phyloP scores from a whole-genome alignment of 1,140 invertebrate species.

The Drosophila rufa region DNA sequence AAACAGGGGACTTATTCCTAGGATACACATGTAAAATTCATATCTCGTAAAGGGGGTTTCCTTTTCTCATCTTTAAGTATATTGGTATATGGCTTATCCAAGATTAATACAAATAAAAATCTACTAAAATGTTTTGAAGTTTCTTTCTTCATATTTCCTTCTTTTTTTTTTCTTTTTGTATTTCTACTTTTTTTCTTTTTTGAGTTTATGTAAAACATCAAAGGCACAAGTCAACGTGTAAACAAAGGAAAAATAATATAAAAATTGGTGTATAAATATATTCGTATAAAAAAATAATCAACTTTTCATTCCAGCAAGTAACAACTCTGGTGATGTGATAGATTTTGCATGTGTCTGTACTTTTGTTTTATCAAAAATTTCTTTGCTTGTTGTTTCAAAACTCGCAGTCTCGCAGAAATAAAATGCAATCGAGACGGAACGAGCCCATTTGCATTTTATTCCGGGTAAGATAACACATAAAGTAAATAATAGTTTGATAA shows the following conservation, averaged over 20 bases:
- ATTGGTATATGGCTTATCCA: slow-evolving; percentile 70
- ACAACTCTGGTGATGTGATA: slow-evolving; percentile 37
- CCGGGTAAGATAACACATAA: slow-evolving; percentile 50
- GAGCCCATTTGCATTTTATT: slow-evolving; percentile 36
- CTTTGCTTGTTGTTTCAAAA: slow-evolving; percentile 48
- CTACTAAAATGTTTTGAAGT: slow-evolving; percentile 52
- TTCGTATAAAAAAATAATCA: slow-evolving; percentile 51
- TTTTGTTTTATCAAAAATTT: slow-evolving; percentile 47
- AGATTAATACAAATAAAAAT: slow-evolving; percentile 76
- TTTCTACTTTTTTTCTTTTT: slow-evolving; percentile 21
- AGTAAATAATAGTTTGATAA: slow-evolving; percentile 61
- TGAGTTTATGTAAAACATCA: slow-evolving; percentile 69
- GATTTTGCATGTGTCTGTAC: slow-evolving; percentile 73
- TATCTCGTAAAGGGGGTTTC: slow-evolving; percentile 62
- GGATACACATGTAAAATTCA: slow-evolving; percentile 79
- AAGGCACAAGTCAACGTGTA: slow-evolving; percentile 85
- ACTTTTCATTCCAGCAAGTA: slow-evolving; percentile 42
- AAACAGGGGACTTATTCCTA: slow-evolving; percentile 71
- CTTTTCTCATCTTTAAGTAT: slow-evolving; percentile 32
- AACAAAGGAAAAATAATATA: slow-evolving; percentile 81
- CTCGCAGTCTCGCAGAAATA: slow-evolving; percentile 48
- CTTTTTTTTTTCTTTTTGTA: slow-evolving; percentile 31
- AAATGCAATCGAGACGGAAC: slow-evolving; percentile 14
- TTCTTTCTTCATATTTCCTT: slow-evolving; percentile 21
- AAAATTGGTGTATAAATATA: slow-evolving; percentile 46